Evolutionary conservation across 2,113 vertebrate genomes (phyloP).

Genomic region (Penelope pileata): DNA sequence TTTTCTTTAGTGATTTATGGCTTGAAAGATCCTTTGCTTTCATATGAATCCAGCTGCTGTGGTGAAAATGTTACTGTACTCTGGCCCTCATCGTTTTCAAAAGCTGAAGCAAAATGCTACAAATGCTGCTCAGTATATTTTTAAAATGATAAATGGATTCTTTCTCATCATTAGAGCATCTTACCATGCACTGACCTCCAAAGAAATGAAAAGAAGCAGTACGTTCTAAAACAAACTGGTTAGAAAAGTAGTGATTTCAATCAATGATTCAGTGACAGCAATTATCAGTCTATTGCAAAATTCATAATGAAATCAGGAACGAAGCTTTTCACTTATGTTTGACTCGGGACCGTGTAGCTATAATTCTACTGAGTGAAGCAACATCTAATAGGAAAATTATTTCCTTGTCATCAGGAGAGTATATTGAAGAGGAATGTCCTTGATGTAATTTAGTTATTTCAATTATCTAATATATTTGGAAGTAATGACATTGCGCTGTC

Average conservation of each 20-base stretch:
- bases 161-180: neutral
- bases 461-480: neutral
- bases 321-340: neutral
- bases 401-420: neutral
- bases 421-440: neutral
- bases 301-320: neutral
- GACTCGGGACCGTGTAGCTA: neutral
- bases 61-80: neutral
- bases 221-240: neutral
- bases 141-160: neutral
- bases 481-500: neutral
- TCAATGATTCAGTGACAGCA: neutral
- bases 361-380: neutral
- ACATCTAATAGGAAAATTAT: neutral
- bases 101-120: neutral
- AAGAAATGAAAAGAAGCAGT: neutral
- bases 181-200: neutral
- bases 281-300: neutral
- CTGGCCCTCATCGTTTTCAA: neutral
- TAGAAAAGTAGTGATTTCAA: neutral
- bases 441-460: neutral
- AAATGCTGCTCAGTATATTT: neutral
- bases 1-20: neutral
- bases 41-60: neutral
- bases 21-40: constrained; percentile 1